Base-by-base conservation (phyloP, 2,888 invertebrate species). In the Hipparchia semele region DNA sequence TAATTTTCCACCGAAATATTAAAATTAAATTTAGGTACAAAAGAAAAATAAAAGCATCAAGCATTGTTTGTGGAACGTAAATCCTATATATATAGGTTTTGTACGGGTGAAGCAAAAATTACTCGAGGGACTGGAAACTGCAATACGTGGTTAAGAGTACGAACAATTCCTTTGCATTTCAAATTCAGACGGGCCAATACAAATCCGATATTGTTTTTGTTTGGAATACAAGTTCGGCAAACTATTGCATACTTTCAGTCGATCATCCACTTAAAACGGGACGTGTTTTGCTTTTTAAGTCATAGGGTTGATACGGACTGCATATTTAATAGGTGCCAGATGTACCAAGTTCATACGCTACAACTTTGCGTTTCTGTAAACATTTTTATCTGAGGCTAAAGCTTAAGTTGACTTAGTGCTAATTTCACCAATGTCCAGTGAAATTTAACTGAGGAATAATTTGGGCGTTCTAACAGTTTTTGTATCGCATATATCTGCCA, bases 261-360 rank as follows among this genome's bases (percentile, higher is more conserved):
- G 68, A 77, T 76, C 76, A 77, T 76, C 70, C 74, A 74, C 75
- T 76, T 71, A 73, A 58, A 70, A 23, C 69, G 72, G 71, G 51
- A 77, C 77, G 76, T 77, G 77, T 54, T 70, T 69, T 53, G 77
- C 49, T 70, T 77, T 71, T 71, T 69, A 73, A 76, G 51, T 13
- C 33, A 39, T 39, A 39, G 59, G 51, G 53, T 2, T 61, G 8
- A 33, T 33, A 45, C 6, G 12, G 39, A 6, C 12, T 49, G 45
- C 10, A 12, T n/a, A 10, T 4, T 8, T 13, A 62, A 39, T 5
- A 39, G 2, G 62, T 13, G 62, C 62, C 62, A 46, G 13, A n/a
- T 49, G 62, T 62, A 12, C 23, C 23, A 61, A 33, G 13, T 13
- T 59, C 8, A 33, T 33, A 13, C 4, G 23, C 9, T 59, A 59